Evolutionary conservation across 2,113 vertebrate genomes (phyloP), one percentile per base, ranked within the genome.

Genomic region (Neoarius graeffei): DNA sequence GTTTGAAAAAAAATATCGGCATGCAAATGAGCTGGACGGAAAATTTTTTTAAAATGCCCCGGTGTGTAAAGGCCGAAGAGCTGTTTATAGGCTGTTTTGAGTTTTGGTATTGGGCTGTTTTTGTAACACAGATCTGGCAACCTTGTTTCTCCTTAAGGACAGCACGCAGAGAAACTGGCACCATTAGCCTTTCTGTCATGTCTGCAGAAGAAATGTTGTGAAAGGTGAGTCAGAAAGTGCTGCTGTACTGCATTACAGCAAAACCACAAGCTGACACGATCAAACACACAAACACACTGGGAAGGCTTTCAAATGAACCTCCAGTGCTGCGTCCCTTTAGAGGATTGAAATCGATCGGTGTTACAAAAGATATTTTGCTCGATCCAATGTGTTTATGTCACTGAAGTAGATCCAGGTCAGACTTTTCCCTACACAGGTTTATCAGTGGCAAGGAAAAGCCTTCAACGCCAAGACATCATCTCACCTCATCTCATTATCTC

Each of bases 231-330:
- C 42, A 59, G 85, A 13, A 87, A 87, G 30, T 69, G 54, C 85
- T 25, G 64, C 27, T 48, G 85, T 81, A 54, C 77, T 87, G 86
- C 86, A 57, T 35, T 81, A 86, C 19, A 57, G 76, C 50, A 86
- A 80, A 86, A 48, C 74, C 74, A 62, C 50, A 66, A 66, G 57
- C 60, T 64, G 25, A 86, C 85, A 85, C 84, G 48, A 27, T 56
- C 48, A 86, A 20, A 67, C 82, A 84, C 64, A 56, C 23, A 64
- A 23, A 83, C 59, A 50, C 5, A 5, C 74, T 66, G n/a, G 2
- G 27, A 79, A 80, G 64, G 52, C 23, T 30, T 81, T n/a, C 50
- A 48, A 80, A 80, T 80, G 60, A 81, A 59, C 62, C 11, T 50
- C 66, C 77, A 69, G 59, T 30, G 3, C 62, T 81, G 14, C 30